Evolutionary conservation across 2,113 vertebrate genomes (phyloP), one percentile per base, ranked within the genome.

Genomic region (Onychorhynchus coronatus): DNA sequence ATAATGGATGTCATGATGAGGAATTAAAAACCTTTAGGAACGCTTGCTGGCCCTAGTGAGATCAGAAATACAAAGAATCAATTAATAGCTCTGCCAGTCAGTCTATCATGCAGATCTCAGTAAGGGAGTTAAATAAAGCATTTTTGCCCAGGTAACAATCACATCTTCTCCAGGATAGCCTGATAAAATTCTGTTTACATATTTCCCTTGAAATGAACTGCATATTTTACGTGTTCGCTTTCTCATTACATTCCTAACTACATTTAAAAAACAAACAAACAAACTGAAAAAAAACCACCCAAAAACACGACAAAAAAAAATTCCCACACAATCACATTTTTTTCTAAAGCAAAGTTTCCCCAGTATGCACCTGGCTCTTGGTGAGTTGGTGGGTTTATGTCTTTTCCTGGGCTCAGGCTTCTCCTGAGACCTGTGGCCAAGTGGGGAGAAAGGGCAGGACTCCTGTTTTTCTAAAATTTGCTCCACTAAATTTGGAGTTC

Each of bases 41-140:
- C 47, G 76, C 52, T 91, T 90, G 23, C 67, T 96, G 90, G 83
- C 81, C 66, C 91, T 84, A 46, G 58, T 91, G 79, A 97, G 91
- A 96, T 84, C 63, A 84, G 91, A 96, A 96, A 94, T 73, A 85
- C 71, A 83, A 88, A 85, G 79, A 89, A 93, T 91, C 85, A 96
- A 89, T 97, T 97, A 97, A 96, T 89, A 96, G 94, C 66, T 96
- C 82, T 94, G 79, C 41, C 84, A 95, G 61, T 93, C 96, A 92
- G 59, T 75, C 88, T 95, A 94, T 86, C 50, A 25, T 58, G 72
- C 41, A 93, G 78, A 93, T 89, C 72, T 91, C 79, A 66, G 78
- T 73, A 91, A 92, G 61, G 65, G 42, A 95, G 89, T 30, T 63
- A 14, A 21, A 91, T 53, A 95, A 95, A 81, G 61, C 30, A 78